Evolutionary conservation across 2,888 invertebrate species (phyloP), one percentile per base, ranked within the genome.

Genomic region (Gnatocerus cornutus): DNA sequence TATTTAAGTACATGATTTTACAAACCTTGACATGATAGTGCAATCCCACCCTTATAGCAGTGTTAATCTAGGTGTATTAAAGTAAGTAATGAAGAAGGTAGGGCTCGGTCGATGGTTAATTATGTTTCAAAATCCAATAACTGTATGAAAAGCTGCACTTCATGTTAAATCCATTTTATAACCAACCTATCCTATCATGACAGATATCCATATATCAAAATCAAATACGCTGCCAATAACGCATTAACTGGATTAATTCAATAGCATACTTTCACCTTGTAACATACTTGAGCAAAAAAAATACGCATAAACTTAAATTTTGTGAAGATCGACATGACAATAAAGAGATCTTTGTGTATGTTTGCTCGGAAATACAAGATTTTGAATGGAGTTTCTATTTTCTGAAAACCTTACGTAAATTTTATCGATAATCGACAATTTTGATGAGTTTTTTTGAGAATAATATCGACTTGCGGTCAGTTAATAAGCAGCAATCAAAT

Each of bases 201-300:
- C 79, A 76, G 67, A 69, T 71, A 73, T 75, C 79, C 78, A 83
- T 82, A 81, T 76, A 81, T 81, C 81, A 80, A 79, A 77, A 76
- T 79, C 69, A 77, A 77, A 74, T 76, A 70, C 69, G 73, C 74
- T 79, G 79, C 78, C 82, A 80, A 81, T 81, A 82, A 78, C 76
- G 79, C 80, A 83, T 83, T 82, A 82, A 69, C 76, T 14, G 73
- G 76, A 82, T 82, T 82, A 80, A 78, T 71, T 59, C 67, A 39
- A 50, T 66, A 27, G 30, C 14, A 65, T 56, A 21, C 39, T 37
- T 48, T 52, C 21, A 21, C 21, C 21, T 21, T 21, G 21, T 21
- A 21, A 21, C 21, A 21, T 21, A 21, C 21, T 21, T 21, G 4
- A 21, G 21, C 4, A 21, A 21, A 21, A 21, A 21, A 21, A 21